Base-by-base conservation (phyloP, 2,113 vertebrate genomes). In the Panurus biarmicus region DNA sequence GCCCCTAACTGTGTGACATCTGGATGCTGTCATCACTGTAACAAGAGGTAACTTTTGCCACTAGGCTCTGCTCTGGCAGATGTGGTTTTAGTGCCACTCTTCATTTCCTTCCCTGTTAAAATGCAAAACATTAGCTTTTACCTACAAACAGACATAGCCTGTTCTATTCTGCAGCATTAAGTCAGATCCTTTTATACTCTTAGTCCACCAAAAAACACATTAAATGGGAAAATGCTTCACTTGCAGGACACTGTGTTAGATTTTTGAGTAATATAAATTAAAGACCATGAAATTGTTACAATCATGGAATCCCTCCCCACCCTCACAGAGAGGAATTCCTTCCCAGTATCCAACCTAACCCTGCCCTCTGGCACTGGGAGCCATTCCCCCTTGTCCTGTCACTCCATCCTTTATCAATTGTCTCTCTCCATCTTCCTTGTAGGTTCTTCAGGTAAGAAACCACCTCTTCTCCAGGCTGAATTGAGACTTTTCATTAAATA, bases 1-100 rank as follows among this genome's bases (percentile, higher is more conserved):
- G 60, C 94, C 93, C 91, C 92, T 96, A 91, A 95, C 96, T 89
- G 90, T 79, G 95, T 90, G 94, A 95, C 93, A 97, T 95, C 85
- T 97, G 91, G 94, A 69, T 90, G 36, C 81, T 91, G 92, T 93
- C 96, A 95, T 25, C 51, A 61, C 76, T 87, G 92, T 87, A 95
- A 95, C 71, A 88, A 96, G 81, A 89, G 86, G 72, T 33, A 89
- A 79, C 89, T 96, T 96, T 96, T 75, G 93, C 95, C 82, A 95
- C 80, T 22, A 57, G 74, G 56, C 89, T 96, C 44, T 89, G 22
- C 61, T 96, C 71, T 81, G 73, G 92, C 93, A 95, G 91, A 88
- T 96, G 61, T 61, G 86, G 50, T 93, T 96, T 95, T 95, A 96
- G 70, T 36, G 70, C 54, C 80, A 80, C 84, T 94, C 56, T 76